Percentiles rank a stretch among this genome's conserved stretches.
Evolutionary conservation across 2,888 invertebrate species (phyloP).

Genomic region (Zelleria hepariella): DNA sequence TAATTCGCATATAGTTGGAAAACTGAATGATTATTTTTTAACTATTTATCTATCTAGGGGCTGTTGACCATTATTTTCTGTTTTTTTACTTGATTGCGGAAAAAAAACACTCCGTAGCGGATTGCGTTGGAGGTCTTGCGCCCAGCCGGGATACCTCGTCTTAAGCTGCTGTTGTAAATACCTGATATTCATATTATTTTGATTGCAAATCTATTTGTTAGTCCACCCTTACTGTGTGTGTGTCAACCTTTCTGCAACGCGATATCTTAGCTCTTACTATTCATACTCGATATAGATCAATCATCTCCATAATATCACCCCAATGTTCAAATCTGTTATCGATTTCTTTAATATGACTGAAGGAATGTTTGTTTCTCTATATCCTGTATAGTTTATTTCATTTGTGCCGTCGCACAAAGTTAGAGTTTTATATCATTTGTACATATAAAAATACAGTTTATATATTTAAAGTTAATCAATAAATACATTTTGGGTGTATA

Average conservation of each 20-base stretch:
- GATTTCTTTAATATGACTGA: not conserved
- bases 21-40: too few species aligned
- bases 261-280: not conserved
- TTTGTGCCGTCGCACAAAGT: constrained; percentile 9
- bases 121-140: too few species aligned
- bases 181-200: not conserved
- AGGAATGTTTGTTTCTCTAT: not conserved
- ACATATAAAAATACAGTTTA: not conserved
- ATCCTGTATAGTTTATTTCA: not conserved
- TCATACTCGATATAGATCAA: not conserved
- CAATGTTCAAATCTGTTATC: constrained; percentile 2
- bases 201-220: not conserved
- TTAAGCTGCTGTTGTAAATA: not conserved
- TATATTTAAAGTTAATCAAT: not conserved
- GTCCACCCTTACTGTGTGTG: not conserved
- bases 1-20: too few species aligned
- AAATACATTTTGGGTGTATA: not conserved
- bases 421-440: constrained; percentile 2
- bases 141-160: too few species aligned
- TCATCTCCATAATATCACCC: not conserved
- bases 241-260: not conserved
- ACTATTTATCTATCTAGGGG: too few species aligned
- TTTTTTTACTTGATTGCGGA: too few species aligned
- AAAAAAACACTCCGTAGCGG: too few species aligned
- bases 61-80: too few species aligned